Evolutionary conservation across 2,113 vertebrate species (phyloP), one percentile per base, ranked within the genome.

Genomic region (Gopherus evgoodei): DNA sequence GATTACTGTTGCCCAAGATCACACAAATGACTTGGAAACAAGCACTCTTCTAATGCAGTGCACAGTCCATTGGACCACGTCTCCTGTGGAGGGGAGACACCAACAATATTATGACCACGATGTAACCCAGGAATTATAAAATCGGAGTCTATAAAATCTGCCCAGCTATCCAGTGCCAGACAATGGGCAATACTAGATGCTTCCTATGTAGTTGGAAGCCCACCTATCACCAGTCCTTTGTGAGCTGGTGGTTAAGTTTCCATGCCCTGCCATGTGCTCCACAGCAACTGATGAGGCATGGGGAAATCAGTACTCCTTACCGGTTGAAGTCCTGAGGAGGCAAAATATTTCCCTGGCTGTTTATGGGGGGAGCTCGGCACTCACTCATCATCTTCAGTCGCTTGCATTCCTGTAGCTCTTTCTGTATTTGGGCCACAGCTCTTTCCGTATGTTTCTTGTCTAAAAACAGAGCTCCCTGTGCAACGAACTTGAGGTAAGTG

Each of bases 361-460:
- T 93, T 0, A 97, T 93, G 1, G 96, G 96, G 14, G 97, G 97
- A 2, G 59, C 96, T 87, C 97, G 91, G 1, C 56, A 89, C 22
- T 97, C 96, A 3, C 96, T 98, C 57, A 97, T 96, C 53, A 97
- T 35, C 83, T 92, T 95, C 83, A 98, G 94, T 19, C 93, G 93
- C 81, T 95, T 84, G 2, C 84, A 38, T 56, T 97, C 90, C 10
- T n/a, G 62, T 17, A 96, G 62, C 56, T 96, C 96, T 69, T 89
- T 88, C 59, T 35, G 7, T 0, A 78, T 78, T 35, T 27, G 93
- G 31, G 12, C 8, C 11, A 95, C n/a, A 57, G 87, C 94, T 89
- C 94, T 88, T 11, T 91, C 85, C 88, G 90, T 96, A 25, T 90
- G 90, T 2, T 84, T 75, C 6, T 0, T 0, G 3, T 97, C 93